A percentile compares a stretch with the other conserved stretches of the same genome.
phyloP scores from a whole-genome alignment of 2,797 vertebrate genomes.

The Amblyraja radiata region DNA sequence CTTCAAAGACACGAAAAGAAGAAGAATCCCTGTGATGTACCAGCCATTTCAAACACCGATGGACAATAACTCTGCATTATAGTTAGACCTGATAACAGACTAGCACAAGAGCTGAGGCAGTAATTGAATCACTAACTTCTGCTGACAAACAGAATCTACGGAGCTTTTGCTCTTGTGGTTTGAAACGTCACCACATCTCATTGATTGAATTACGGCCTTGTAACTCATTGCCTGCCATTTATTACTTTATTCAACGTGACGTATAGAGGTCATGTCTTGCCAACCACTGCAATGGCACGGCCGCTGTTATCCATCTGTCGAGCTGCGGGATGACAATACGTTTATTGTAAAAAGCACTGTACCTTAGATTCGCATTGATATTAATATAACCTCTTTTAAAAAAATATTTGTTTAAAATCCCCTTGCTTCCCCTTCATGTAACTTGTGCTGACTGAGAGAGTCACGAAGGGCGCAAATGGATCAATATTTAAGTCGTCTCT shows the following conservation, averaged over 20 bases:
- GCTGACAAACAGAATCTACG: slow-evolving; percentile 32
- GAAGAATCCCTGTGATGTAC: background rate
- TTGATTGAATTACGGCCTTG: slow-evolving; percentile 34
- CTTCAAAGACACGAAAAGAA: too few relatives aligned
- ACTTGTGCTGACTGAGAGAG: background rate
- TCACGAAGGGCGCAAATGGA: background rate
- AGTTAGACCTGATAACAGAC: background rate
- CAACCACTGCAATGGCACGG: background rate
- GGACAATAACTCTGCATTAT: slow-evolving; percentile 30
- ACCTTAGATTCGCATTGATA: slow-evolving; percentile 3
- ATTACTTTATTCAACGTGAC: slow-evolving; percentile 1
- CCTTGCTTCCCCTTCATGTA: background rate
- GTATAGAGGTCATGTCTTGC: slow-evolving; percentile 2
- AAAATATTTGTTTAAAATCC: background rate
- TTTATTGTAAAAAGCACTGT: slow-evolving; percentile 3
- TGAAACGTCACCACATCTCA: background rate
- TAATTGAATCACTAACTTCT: slow-evolving; percentile 33
- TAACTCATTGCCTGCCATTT: slow-evolving; percentile 25
- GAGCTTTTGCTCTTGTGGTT: slow-evolving; percentile 24
- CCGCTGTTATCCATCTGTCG: background rate
- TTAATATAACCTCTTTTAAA: background rate
- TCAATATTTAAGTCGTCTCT: background rate
- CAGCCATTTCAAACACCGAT: background rate
- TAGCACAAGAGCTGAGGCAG: background rate
- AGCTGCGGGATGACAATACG: background rate